Evolutionary conservation across 2,888 invertebrate species (phyloP), one percentile per base, ranked within the genome.

Genomic region (Scaptomyza caliginosa): DNA sequence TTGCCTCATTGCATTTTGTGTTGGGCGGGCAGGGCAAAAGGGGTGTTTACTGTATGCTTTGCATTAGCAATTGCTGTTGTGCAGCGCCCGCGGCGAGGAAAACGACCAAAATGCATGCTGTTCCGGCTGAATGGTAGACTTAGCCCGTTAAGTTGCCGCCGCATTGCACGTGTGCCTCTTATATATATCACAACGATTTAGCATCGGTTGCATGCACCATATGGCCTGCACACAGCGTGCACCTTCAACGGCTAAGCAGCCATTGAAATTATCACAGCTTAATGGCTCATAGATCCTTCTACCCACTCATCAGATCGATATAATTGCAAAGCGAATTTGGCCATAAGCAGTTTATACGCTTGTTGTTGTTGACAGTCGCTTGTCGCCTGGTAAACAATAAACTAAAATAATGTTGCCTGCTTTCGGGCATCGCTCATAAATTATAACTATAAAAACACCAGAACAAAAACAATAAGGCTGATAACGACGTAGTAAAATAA

Each of bases 121-220:
- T 72, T 86, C 84, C 81, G 77, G 55, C 64, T 81, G 80, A 81
- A 84, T 80, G 74, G 86, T 58, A 77, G 81, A 77, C 84, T 77
- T 72, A 52, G 54, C 56, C 54, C 50, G 50, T 23, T 49, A 38
- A 58, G 40, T 24, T 46, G 23, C 17, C 42, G 64, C 59, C 68
- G 46, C 51, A 48, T 36, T 40, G 39, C 51, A 74, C 45, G 45
- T 58, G 55, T 39, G 42, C 23, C 32, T 8, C 19, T 11, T 21
- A n/a, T 39, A n/a, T 39, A 30, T 58, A 11, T 40, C 16, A 43
- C 10, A 21, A 36, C 43, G 38, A 16, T 58, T 16, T 24, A 54
- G 54, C 39, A 30, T 13, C 28, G 42, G 43, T 51, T 54, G 52
- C 42, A 68, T 32, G 51, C 46, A 5, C 32, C 40, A 26, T 26